phyloP scores from a whole-genome alignment of 2,797 vertebrate genomes.

The Remorina albescens region DNA sequence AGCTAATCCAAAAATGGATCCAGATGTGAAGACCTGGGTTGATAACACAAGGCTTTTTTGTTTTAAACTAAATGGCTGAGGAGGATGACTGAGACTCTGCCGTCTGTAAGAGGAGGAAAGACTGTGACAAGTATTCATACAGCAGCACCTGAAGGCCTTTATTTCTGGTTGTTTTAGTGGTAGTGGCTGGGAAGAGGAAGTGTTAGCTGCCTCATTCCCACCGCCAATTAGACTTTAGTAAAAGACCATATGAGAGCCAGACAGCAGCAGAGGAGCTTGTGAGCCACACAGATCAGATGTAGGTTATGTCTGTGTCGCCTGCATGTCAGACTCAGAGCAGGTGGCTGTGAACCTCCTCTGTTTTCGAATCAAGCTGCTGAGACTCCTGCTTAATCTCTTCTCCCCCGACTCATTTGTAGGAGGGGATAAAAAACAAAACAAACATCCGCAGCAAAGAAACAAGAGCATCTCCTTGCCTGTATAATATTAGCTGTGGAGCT shows the following conservation, averaged over 20 bases:
- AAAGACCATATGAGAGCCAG: not conserved
- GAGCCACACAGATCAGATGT: constrained; percentile 23
- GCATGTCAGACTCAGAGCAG: constrained; percentile 12
- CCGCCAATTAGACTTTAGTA: constrained; percentile 1
- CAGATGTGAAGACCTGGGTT: constrained; percentile 51
- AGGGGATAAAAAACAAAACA: constrained; percentile 1
- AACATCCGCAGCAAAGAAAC: not conserved
- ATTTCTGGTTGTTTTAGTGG: not conserved
- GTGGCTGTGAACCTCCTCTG: constrained; percentile 18
- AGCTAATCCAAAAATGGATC: constrained; percentile 45
- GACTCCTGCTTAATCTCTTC: not conserved
- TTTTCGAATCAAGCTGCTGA: not conserved
- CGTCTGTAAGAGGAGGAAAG: not conserved
- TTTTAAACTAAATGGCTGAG: not conserved
- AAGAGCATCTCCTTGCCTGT: constrained; percentile 21
- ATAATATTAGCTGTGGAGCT: not conserved
- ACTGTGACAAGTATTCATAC: not conserved
- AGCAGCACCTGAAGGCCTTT: constrained; percentile 7
- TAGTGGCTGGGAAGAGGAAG: constrained; percentile 28
- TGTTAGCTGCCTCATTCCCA: constrained; percentile 8
- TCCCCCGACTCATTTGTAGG: not conserved
- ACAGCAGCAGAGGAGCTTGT: constrained; percentile 10
- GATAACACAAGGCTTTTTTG: constrained; percentile 9
- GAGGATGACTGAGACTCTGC: not conserved
- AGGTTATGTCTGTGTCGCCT: constrained; percentile 15